Evolutionary conservation across 1,140 invertebrate genomes (phyloP), one percentile per base, ranked within the genome.

Genomic region (Oryzaephilus surinamensis): DNA sequence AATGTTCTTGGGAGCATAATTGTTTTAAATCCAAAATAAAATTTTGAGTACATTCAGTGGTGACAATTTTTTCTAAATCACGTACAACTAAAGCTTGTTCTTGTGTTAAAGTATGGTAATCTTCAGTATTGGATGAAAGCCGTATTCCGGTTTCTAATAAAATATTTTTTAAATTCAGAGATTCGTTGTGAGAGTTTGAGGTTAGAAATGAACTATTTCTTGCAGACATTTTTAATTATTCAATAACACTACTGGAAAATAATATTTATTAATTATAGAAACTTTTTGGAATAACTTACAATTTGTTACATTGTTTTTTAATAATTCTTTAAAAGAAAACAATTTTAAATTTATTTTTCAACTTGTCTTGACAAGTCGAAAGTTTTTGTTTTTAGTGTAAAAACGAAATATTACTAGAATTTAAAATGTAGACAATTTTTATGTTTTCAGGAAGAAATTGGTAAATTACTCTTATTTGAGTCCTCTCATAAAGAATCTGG

Each of bases 391-490:
- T n/a, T n/a, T n/a, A n/a, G n/a, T n/a, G n/a, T n/a, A n/a, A n/a
- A n/a, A n/a, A 33, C 32, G 17, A 33, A 33, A 33, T 19, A n/a
- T 12, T 15, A 15, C 13, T 33, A 21, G 32, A 12, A 21, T n/a
- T 11, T 12, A 11, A 13, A 11, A 11, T 11, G 21, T 18, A 20
- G 17, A 13, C 17, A 31, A 27, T 31, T 11, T 12, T 12, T 23
- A 37, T 48, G n/a, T n/a, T 68, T 69, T 10, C 51, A 91, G 80
- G 92, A 97, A 67, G 81, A 93, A 50, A 89, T 97, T 46, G 79
- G 81, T 0, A 91, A 93, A 64, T 66, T 97, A 14, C 63, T 98
- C 21, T 67, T 86, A 32, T 98, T 95, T 62, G 93, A 98, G 65
- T 93, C 91, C 0, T 97, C 92, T 2, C 75, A 75, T 34, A 67